A percentile compares a stretch with the other conserved stretches of the same genome.
These are phyloP conservation scores for Atta texana DNA, from an alignment of 1,140 invertebrate genomes.

Conservation along the genomic window DNA sequence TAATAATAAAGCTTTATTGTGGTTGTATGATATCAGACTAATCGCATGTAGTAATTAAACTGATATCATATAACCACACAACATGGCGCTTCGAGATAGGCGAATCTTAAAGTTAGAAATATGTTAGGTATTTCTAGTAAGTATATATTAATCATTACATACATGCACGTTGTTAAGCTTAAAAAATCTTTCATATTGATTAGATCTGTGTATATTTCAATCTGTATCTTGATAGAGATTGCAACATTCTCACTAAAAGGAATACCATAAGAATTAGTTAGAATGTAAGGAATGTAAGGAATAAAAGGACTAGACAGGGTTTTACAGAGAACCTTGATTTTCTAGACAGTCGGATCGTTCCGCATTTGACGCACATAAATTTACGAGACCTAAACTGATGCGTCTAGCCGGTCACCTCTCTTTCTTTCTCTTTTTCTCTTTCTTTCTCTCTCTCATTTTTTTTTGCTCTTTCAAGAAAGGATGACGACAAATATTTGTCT, in stretches of 20 bases:
- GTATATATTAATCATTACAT: background rate
- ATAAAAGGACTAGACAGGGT: background rate
- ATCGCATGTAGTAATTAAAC: too few species aligned
- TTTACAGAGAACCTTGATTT: background rate
- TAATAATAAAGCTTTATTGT: too few species aligned
- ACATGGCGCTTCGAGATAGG: too few species aligned
- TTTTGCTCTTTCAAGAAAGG: background rate
- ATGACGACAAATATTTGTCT: conserved; percentile 78
- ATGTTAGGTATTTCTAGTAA: background rate
- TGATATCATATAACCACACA: too few species aligned
- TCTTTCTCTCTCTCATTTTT: background rate
- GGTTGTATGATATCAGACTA: too few species aligned
- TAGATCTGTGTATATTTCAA: background rate
- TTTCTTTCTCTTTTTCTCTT: too few species aligned
- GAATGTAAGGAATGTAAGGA: background rate
- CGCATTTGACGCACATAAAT: background rate
- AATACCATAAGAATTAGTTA: background rate
- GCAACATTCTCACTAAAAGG: background rate
- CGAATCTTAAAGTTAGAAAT: background rate
- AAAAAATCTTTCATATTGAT: background rate
- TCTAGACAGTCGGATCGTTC: background rate
- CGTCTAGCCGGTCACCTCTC: background rate
- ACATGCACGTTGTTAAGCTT: background rate
- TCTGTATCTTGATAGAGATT: background rate
- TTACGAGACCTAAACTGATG: background rate